These are phyloP conservation scores for Piprites chloris DNA, from an alignment of 2,113 vertebrate species.

Conservation along the genomic window DNA sequence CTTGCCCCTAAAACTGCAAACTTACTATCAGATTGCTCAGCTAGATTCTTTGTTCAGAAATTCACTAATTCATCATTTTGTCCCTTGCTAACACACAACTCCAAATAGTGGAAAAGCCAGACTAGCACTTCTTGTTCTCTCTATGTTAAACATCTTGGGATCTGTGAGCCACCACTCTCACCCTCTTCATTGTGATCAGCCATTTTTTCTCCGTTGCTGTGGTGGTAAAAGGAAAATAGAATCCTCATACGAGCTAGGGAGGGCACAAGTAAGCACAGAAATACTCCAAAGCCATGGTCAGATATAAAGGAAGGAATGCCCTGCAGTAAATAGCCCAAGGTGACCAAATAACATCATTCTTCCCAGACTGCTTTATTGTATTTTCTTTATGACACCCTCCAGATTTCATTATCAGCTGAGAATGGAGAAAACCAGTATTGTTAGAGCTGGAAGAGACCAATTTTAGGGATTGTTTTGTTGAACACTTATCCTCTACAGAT, in stretches of 20 bases:
- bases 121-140: background rate
- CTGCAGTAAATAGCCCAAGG: background rate
- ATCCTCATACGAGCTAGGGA: background rate
- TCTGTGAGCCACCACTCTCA: background rate
- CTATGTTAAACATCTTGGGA: slow-evolving; percentile 1
- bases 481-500: background rate
- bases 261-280: background rate
- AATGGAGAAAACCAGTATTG: background rate
- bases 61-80: background rate
- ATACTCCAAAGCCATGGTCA: background rate
- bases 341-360: background rate
- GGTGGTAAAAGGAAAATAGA: slow-evolving; percentile 41
- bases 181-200: background rate
- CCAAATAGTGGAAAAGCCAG: background rate
- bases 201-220: slow-evolving; percentile 67
- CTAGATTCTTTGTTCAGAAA: slow-evolving; percentile 23
- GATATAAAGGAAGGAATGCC: background rate
- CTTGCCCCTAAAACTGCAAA: slow-evolving; percentile 26
- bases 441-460: background rate
- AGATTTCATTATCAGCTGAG: background rate
- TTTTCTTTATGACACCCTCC: background rate
- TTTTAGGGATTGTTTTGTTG: background rate
- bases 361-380: background rate
- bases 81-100: background rate
- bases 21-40: background rate